Percentiles rank a stretch among this genome's conserved stretches.
Conservation (phyloP, 1,140 invertebrate genomes). For the Dolichoris vasculosae region DNA sequence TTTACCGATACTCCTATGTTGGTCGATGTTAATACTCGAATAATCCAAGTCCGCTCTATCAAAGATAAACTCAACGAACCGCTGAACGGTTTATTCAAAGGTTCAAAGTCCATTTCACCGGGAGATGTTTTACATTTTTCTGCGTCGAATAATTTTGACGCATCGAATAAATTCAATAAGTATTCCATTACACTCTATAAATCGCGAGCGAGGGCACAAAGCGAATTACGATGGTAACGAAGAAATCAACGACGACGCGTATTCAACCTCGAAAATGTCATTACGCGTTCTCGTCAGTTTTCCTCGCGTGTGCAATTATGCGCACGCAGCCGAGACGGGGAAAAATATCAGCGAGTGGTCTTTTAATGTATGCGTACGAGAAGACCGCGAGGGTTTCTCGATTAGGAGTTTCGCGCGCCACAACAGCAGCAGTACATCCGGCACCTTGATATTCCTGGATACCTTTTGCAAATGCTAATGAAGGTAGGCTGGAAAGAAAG, state of each 20-base stretch:
- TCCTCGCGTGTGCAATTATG: slow-evolving; percentile 26
- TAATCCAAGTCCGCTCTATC: no score
- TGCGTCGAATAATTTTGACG: no score
- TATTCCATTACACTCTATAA: no score
- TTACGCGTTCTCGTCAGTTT: slow-evolving; percentile 16
- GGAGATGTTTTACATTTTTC: no score
- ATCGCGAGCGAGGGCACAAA: not conserved
- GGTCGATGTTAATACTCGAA: no score
- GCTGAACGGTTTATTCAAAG: no score
- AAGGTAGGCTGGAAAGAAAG: not conserved
- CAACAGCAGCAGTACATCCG: slow-evolving; percentile 19
- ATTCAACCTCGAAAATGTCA: slow-evolving; percentile 18
- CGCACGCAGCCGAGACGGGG: not conserved
- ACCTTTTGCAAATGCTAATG: slow-evolving; percentile 34
- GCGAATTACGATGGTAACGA: not conserved
- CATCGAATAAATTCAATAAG: no score
- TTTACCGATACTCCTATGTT: no score
- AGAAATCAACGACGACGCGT: not conserved
- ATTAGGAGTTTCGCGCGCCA: slow-evolving; percentile 41
- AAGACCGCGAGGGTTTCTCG: not conserved
- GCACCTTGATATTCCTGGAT: slow-evolving; percentile 37
- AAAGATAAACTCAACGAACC: no score
- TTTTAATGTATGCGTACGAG: slow-evolving; percentile 7
- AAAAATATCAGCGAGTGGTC: slow-evolving; percentile 22
- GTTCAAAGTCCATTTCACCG: no score